Evolutionary conservation across 2,888 invertebrate genomes (phyloP).

Genomic region (Hydraecia micacea): DNA sequence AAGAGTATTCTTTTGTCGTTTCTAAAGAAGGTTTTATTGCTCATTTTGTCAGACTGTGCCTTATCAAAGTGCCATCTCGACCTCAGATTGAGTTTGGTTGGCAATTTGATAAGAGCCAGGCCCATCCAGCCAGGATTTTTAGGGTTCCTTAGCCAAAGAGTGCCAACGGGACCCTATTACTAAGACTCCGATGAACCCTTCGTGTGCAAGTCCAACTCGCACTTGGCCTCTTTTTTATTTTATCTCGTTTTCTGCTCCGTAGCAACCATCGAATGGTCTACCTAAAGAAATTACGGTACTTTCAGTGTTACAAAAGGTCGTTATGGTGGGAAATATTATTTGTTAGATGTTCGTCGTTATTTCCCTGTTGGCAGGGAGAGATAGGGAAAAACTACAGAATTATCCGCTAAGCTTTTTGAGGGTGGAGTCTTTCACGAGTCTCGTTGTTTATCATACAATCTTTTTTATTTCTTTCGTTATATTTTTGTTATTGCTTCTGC

Average conservation of each 20-base stretch:
- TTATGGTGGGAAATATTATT: slow-evolving; percentile 49
- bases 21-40: slow-evolving; percentile 31
- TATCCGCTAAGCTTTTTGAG: slow-evolving; percentile 24
- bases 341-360: slow-evolving; percentile 44
- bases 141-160: neutral
- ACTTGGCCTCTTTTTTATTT: slow-evolving; percentile 24
- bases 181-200: neutral
- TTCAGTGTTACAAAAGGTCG: slow-evolving; percentile 28
- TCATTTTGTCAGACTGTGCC: slow-evolving; percentile 1
- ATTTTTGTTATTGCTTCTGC: neutral
- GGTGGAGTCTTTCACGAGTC: slow-evolving; percentile 23
- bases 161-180: neutral
- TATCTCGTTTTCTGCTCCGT: slow-evolving; percentile 22
- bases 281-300: slow-evolving; percentile 42
- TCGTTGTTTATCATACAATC: slow-evolving; percentile 18
- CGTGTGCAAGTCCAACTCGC: neutral
- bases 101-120: slow-evolving; percentile 26
- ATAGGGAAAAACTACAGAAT: slow-evolving; percentile 14
- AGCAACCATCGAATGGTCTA: slow-evolving; percentile 20
- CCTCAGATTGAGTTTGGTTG: slow-evolving; percentile 28
- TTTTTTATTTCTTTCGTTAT: slow-evolving; percentile 21
- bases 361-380: slow-evolving; percentile 34
- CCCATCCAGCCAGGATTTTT: neutral
- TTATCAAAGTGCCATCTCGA: slow-evolving; percentile 30
- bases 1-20: neutral